phyloP scores from a whole-genome alignment of 2,113 vertebrate genomes.

The Enhydra lutris region DNA sequence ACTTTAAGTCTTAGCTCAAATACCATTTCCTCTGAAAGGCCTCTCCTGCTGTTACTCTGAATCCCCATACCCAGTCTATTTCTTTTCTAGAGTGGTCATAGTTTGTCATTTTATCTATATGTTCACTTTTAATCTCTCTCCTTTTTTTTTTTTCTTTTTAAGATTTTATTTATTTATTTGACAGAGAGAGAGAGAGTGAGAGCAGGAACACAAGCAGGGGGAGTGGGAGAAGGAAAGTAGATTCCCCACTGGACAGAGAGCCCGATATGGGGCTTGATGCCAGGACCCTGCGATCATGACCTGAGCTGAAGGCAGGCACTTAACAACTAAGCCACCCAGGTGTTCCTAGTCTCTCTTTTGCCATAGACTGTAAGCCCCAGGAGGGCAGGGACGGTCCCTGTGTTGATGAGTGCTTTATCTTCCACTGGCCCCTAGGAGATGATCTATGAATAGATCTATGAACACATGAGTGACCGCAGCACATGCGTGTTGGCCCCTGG shows the following conservation, averaged over 20 bases:
- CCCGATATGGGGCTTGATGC: too few relatives aligned
- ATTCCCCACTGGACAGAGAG: too few relatives aligned
- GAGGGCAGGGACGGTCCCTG: background rate
- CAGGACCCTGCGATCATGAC: too few relatives aligned
- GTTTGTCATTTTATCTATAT: background rate
- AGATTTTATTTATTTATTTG: too few relatives aligned
- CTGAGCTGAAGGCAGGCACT: too few relatives aligned
- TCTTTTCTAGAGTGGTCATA: background rate
- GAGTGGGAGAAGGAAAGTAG: too few relatives aligned
- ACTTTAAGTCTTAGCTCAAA: background rate
- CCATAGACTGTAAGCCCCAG: background rate
- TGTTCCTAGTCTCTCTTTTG: background rate
- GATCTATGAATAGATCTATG: background rate
- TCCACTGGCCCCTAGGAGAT: background rate
- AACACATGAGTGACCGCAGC: background rate
- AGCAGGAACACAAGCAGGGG: too few relatives aligned
- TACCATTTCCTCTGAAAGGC: background rate
- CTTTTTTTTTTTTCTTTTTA: too few relatives aligned
- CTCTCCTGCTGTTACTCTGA: background rate
- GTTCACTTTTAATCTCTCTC: background rate
- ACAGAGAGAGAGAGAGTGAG: too few relatives aligned
- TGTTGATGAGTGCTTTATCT: background rate
- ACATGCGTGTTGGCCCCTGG: too few relatives aligned
- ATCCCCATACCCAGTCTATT: background rate
- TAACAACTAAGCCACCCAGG: too few relatives aligned